These are phyloP conservation scores for Saxidomus purpurata DNA, from an alignment of 1,140 invertebrate genomes.

Conservation along the genomic window DNA sequence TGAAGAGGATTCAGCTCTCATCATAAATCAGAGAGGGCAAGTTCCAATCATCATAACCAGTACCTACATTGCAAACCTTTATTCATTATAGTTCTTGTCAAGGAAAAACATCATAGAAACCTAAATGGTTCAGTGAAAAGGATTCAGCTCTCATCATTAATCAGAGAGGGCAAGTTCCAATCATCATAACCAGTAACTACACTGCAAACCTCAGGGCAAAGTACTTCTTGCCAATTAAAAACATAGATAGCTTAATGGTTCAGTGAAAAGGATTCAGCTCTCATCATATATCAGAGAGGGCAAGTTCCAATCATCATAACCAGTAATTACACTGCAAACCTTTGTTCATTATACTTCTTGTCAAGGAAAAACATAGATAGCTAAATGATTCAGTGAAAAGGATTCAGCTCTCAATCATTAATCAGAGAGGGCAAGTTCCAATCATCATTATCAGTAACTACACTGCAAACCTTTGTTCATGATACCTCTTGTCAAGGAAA, in stretches of 20 bases:
- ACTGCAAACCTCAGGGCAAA: too few species aligned
- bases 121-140: background rate
- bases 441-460: too few species aligned
- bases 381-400: background rate
- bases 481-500: too few species aligned
- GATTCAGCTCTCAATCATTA: background rate
- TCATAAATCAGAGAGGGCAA: constrained; percentile 57
- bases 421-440: background rate
- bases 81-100: too few species aligned
- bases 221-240: too few species aligned
- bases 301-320: constrained; percentile 65
- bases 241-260: background rate
- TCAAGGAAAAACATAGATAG: too few species aligned
- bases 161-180: too few species aligned
- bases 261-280: constrained; percentile 28
- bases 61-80: too few species aligned
- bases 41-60: constrained; percentile 56
- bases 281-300: constrained; percentile 54
- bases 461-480: background rate
- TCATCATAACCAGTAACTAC: background rate
- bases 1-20: constrained; percentile 19
- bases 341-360: too few species aligned
- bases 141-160: constrained; percentile 23
- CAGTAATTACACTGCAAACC: too few species aligned
- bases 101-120: too few species aligned